Evolutionary conservation across 2,797 vertebrate genomes (phyloP).

Genomic region (Cirrhinus mrigala): DNA sequence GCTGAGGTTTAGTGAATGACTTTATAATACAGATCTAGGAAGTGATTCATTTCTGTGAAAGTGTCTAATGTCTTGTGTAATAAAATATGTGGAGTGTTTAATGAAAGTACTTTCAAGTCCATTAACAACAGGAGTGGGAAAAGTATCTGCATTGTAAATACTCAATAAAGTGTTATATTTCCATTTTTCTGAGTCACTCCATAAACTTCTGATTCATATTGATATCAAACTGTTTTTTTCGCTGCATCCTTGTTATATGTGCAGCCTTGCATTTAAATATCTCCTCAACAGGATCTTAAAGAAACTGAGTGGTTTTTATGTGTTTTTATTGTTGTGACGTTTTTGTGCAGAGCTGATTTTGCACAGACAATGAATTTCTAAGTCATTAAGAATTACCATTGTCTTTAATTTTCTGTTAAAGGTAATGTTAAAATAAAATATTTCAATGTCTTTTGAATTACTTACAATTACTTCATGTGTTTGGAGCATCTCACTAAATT

Average conservation of each 20-base stretch:
- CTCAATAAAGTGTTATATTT: background rate
- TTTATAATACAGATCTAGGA: constrained; percentile 11
- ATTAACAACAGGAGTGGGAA: constrained; percentile 15
- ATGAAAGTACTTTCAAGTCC: constrained; percentile 19
- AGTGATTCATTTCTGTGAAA: constrained; percentile 5
- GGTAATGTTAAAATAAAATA: background rate
- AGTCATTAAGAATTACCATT: background rate
- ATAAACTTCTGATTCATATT: constrained; percentile 19
- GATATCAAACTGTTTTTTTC: background rate
- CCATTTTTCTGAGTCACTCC: background rate
- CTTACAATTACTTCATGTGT: background rate
- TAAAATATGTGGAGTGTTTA: constrained; percentile 38
- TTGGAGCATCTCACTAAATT: background rate
- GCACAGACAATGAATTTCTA: background rate
- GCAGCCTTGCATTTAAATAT: background rate
- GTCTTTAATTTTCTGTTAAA: no score
- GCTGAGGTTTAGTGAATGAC: background rate
- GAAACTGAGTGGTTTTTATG: background rate
- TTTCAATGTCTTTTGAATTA: background rate
- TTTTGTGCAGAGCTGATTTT: background rate
- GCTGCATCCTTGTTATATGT: background rate
- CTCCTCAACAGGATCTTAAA: background rate
- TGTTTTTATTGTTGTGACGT: background rate
- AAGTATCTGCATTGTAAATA: constrained; percentile 13
- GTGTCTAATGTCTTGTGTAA: constrained; percentile 24